A percentile compares a stretch with the other conserved stretches of the same genome.
These are phyloP conservation scores for Acomys russatus DNA, from an alignment of 2,797 vertebrate species.

Conservation along the genomic window DNA sequence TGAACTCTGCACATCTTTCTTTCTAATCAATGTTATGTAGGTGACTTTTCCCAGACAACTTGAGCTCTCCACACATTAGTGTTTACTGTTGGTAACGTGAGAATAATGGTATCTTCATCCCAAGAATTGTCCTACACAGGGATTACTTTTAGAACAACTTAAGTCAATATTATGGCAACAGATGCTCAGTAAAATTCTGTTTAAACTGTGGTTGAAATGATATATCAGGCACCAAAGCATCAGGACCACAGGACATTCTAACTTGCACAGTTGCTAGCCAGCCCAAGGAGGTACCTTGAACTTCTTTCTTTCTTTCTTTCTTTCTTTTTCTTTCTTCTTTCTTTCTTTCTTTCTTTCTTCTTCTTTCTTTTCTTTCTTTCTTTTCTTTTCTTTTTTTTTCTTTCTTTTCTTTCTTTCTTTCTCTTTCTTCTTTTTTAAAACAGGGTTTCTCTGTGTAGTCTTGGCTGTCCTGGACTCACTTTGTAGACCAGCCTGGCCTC, in stretches of 20 bases:
- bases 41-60: not conserved
- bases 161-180: not conserved
- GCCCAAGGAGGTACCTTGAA: no score
- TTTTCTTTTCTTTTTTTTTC: no score
- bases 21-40: not conserved
- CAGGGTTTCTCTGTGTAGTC: no score
- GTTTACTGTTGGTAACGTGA: slow-evolving; percentile 25
- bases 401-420: no score
- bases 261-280: not conserved
- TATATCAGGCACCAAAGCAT: slow-evolving; percentile 20
- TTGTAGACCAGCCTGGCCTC: no score
- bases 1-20: not conserved
- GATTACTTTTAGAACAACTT: not conserved
- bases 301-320: no score
- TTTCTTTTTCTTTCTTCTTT: no score
- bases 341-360: no score
- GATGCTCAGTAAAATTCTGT: slow-evolving; percentile 9
- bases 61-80: not conserved
- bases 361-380: no score
- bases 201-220: not conserved
- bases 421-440: no score
- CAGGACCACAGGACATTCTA: not conserved
- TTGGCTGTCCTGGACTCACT: no score
- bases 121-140: not conserved
- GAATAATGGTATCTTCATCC: not conserved